These are phyloP conservation scores for Eolophus roseicapilla DNA, from an alignment of 2,113 vertebrate genomes.

Conservation along the genomic window DNA sequence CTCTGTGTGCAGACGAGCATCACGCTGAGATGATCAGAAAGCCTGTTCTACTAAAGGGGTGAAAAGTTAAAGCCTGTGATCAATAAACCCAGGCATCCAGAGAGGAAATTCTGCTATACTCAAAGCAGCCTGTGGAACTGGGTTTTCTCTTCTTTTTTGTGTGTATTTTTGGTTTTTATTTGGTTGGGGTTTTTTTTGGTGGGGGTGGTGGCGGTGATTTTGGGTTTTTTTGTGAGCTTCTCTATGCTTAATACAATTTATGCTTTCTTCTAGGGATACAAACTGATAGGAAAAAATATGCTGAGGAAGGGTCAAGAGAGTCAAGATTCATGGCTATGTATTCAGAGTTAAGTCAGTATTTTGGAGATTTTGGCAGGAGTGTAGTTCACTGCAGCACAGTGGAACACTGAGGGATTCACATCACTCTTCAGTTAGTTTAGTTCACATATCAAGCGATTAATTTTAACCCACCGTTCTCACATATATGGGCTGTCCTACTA, in stretches of 20 bases:
- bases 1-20: not conserved
- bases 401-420: not conserved
- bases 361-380: not conserved
- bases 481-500: not conserved
- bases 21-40: not conserved
- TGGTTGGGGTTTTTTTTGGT: not conserved
- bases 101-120: not conserved
- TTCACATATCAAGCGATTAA: not conserved
- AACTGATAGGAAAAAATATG: not conserved
- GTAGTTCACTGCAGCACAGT: not conserved
- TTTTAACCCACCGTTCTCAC: not conserved
- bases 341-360: not conserved
- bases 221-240: not conserved
- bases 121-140: not conserved
- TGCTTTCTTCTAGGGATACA: not conserved
- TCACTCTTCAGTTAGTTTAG: not conserved
- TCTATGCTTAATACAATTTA: not conserved
- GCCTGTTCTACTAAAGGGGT: not conserved
- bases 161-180: not conserved
- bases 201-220: not conserved
- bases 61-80: slow-evolving; percentile 39
- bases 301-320: not conserved
- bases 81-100: not conserved
- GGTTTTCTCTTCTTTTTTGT: not conserved
- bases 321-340: not conserved